A percentile compares a stretch with the other conserved stretches of the same genome.
phyloP scores from a whole-genome alignment of 2,888 invertebrate species.

The Drosophila maculinotata region DNA sequence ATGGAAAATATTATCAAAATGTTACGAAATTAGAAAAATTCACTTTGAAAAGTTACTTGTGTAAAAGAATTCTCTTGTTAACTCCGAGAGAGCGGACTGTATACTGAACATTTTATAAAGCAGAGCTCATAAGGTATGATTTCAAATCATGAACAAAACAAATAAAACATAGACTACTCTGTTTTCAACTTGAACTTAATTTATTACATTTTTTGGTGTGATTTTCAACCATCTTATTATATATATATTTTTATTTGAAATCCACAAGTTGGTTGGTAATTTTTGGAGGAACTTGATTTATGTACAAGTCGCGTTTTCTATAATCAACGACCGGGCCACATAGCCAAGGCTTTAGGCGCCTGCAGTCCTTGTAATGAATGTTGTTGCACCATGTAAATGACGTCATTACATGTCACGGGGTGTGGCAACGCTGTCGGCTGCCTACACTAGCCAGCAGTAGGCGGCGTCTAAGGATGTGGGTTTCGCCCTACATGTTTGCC shows the following conservation, averaged over 20 bases:
- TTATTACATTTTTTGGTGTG: too few relatives aligned
- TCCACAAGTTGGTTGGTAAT: background rate
- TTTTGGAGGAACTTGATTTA: conserved; percentile 28
- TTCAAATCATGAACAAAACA: too few relatives aligned
- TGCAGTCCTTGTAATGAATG: conserved; percentile 41
- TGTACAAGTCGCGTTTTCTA: conserved; percentile 17
- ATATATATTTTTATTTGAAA: too few relatives aligned
- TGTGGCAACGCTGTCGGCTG: conserved; percentile 12
- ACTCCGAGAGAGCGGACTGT: too few relatives aligned
- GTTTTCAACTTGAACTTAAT: background rate
- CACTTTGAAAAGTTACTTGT: background rate
- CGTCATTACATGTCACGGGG: conserved; percentile 40
- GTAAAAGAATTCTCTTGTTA: too few relatives aligned
- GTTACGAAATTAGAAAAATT: background rate
- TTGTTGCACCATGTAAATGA: conserved; percentile 52
- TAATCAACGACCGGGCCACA: background rate
- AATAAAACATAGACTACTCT: background rate
- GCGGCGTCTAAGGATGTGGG: conserved; percentile 1
- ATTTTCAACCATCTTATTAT: too few relatives aligned
- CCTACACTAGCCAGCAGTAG: conserved; percentile 4
- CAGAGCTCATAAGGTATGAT: too few relatives aligned
- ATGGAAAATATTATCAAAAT: too few relatives aligned
- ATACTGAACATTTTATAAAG: too few relatives aligned
- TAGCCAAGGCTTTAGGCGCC: conserved; percentile 1
- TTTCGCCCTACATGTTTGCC: too few relatives aligned